Base-by-base conservation (phyloP, 1,140 invertebrate genomes). In the Oscheius sp. region DNA sequence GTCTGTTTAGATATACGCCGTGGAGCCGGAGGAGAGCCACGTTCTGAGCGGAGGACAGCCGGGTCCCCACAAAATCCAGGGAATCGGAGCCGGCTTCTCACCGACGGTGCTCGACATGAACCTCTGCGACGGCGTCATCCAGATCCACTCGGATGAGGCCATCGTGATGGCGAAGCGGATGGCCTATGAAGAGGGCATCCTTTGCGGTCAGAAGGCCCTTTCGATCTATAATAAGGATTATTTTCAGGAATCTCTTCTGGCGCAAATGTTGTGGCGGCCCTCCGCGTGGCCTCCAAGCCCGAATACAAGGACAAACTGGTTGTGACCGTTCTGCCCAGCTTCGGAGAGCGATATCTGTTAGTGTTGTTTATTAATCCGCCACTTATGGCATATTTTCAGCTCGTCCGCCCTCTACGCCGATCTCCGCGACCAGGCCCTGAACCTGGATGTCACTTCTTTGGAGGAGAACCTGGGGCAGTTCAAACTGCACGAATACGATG, bases 51-150 rank as follows among this genome's bases (percentile, higher is more conserved):
- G 81, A 31, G 45, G 46, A 29, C 42, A 74, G 23, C 29, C 73
- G 29, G 80, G 78, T 32, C 70, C 80, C 42, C 81, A 83, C 63
- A 80, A 82, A 69, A 84, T 83, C 75, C 81, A 84, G 49, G 80
- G 79, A 58, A 76, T 77, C 45, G 82, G 82, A 45, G 78, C 82
- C 15, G 82, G 82, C 0, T 78, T 84, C 35, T 73, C 78, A 3
- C 82, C 82, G 15, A 15, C 32, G 2, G 74, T 83, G 4, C 46
- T 83, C 13, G 70, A 83, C 52, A 79, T 75, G 0, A 35, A 77
- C 15, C 66, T 83, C 45, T 82, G 78, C 36, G 82, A 83, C 23
- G 82, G 78, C 29, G 72, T 79, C 2, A 67, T 68, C 18, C 72
- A 20, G 28, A 63, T 83, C 49, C 81, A 84, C 65, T 83, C 82